Base-by-base conservation (phyloP, 2,888 invertebrate species). In the Actias luna region DNA sequence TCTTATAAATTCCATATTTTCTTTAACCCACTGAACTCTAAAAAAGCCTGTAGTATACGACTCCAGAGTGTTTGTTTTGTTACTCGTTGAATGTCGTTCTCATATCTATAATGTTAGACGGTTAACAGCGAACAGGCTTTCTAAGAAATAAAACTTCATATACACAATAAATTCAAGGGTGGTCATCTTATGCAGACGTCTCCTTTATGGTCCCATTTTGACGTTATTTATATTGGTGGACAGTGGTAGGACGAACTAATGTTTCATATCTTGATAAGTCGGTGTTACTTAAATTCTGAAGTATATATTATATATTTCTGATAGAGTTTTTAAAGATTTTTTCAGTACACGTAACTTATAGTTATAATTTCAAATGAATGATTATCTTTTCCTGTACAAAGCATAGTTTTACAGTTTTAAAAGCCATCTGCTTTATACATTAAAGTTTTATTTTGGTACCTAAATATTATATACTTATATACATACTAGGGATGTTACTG, bases 221-320 rank as follows among this genome's bases (percentile, higher is more conserved):
- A 52, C 16, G 27, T 27, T 52, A 27, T 52, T 55, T 55, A 55
- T 55, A 55, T 29, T 55, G 55, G n/a, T 55, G 8, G 55, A 25
- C 25, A 4, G 55, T 29, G 55, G 16, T 55, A 25, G 14, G 16
- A 46, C 46, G 29, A 29, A 55, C 55, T n/a, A 55, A 55, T 29
- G 29, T 29, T 29, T 55, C 7, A 55, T 55, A 52, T 52, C 25
- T 52, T 27, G 4, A 25, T 42, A 18, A 18, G 46, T 12, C 46
- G 22, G 22, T 18, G 12, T 10, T 16, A 50, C 46, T 50, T 25
- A 50, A 50, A 25, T 22, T 12, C 46, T 50, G 46, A 25, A 50
- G 25, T 12, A 50, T n/a, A 18, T 42, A 39, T 42, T 12, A 50
- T n/a, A 18, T 42, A 39, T 42, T 42, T 18, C 18, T 42, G 42